Percentiles rank a stretch among this genome's conserved stretches.
Conservation (phyloP, 1,140 invertebrate genomes). For the Microplitis mediator region DNA sequence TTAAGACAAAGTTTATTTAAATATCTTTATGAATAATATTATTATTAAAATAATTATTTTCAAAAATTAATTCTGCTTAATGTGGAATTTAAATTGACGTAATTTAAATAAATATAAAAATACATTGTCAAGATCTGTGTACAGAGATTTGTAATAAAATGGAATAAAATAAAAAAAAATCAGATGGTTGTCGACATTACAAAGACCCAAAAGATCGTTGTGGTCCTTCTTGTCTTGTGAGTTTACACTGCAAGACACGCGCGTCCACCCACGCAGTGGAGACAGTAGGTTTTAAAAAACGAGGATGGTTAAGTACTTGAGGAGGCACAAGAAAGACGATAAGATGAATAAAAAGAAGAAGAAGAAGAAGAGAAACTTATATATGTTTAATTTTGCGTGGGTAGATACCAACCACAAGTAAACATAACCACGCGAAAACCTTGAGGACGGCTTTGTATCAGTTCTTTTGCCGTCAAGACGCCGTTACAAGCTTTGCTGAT, state of each 20-base stretch:
- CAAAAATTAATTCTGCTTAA: too few relatives aligned
- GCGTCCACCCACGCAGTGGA: background rate
- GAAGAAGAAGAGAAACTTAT: background rate
- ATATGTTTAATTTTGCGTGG: background rate
- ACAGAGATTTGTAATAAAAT: background rate
- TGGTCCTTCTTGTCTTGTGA: background rate
- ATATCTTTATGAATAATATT: too few relatives aligned
- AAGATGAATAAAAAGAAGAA: background rate
- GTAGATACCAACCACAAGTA: background rate
- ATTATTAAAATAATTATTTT: too few relatives aligned
- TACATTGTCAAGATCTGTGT: background rate
- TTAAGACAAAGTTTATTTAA: too few relatives aligned
- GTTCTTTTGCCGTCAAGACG: too few relatives aligned
- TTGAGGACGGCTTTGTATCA: background rate
- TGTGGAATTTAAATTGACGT: too few relatives aligned
- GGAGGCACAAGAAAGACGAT: background rate
- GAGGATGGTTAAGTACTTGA: background rate
- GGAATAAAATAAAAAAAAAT: background rate
- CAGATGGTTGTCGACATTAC: background rate
- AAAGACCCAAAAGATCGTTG: background rate
- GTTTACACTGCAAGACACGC: slow-evolving; percentile 10
- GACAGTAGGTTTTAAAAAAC: background rate
- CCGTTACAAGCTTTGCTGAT: too few relatives aligned
- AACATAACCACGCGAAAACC: slow-evolving; percentile 14
- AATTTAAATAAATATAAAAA: too few relatives aligned